Evolutionary conservation across 2,113 vertebrate species (phyloP).

Genomic region (Grammomys dolichurus): DNA sequence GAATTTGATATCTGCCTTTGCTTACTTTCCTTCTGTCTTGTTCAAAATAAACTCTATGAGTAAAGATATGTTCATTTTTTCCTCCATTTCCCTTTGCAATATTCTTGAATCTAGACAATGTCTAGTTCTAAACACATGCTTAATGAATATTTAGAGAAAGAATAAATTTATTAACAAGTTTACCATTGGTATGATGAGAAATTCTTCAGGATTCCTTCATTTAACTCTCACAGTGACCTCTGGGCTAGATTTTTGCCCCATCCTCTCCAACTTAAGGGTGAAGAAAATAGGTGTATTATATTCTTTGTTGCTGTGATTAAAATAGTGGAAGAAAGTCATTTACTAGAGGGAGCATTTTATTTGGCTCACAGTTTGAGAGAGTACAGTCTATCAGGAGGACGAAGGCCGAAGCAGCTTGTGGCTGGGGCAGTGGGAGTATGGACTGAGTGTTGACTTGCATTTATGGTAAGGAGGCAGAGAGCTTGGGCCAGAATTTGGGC

Average conservation of each 20-base stretch:
- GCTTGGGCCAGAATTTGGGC: background rate
- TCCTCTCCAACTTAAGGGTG: background rate
- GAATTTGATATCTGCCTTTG: background rate
- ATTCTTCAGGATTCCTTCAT: background rate
- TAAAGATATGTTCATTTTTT: background rate
- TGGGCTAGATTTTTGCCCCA: background rate
- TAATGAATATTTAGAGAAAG: background rate
- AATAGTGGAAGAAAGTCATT: background rate
- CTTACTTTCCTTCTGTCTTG: background rate
- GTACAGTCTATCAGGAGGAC: background rate
- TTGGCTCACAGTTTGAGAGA: background rate
- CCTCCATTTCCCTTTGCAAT: background rate
- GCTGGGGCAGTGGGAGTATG: background rate
- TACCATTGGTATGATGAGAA: background rate
- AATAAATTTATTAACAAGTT: background rate
- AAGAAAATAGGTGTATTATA: background rate
- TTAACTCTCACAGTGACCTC: background rate
- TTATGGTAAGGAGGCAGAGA: background rate
- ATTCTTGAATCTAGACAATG: background rate
- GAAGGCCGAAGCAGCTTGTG: background rate
- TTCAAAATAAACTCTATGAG: background rate
- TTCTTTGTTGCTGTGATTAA: background rate
- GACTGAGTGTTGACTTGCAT: background rate
- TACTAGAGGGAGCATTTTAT: background rate
- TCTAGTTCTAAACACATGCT: background rate